These are phyloP conservation scores for Pygoscelis adeliae DNA, from an alignment of 2,113 vertebrate genomes.

Conservation along the genomic window DNA sequence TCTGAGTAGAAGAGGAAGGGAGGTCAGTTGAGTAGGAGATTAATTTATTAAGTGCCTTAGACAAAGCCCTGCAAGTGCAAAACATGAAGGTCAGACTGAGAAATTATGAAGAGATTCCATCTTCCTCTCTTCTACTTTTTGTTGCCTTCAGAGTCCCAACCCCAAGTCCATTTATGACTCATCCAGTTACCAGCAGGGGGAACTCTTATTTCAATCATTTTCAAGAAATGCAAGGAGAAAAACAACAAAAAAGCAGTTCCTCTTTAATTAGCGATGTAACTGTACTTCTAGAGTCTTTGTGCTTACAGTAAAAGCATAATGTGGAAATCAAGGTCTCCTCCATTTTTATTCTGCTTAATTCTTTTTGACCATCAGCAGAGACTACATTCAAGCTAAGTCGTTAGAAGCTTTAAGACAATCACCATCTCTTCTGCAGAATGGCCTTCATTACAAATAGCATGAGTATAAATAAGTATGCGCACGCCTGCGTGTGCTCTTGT, in stretches of 20 bases:
- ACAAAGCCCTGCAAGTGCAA: background rate
- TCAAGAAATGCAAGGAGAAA: background rate
- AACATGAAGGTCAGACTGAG: background rate
- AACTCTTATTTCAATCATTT: background rate
- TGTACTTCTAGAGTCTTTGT: background rate
- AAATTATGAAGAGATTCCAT: rapidly evolving
- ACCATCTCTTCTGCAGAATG: background rate
- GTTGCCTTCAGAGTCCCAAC: background rate
- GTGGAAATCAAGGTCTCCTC: background rate
- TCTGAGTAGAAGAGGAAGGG: background rate
- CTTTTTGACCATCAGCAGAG: background rate
- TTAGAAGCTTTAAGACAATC: background rate
- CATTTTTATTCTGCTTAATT: rapidly evolving
- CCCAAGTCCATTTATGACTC: rapidly evolving
- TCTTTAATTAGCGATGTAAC: background rate
- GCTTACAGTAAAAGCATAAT: background rate
- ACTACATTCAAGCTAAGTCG: rapidly evolving
- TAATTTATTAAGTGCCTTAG: background rate
- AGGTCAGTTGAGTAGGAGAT: background rate
- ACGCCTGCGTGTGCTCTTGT: background rate
- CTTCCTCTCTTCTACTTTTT: no score
- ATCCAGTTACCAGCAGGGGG: slow-evolving; percentile 25
- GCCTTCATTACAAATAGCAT: background rate
- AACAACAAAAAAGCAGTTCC: background rate
- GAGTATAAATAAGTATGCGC: background rate